Percentiles rank a stretch among this genome's conserved stretches.
Evolutionary conservation across 2,888 invertebrate species (phyloP).

Genomic region (Phyllotreta striolata): DNA sequence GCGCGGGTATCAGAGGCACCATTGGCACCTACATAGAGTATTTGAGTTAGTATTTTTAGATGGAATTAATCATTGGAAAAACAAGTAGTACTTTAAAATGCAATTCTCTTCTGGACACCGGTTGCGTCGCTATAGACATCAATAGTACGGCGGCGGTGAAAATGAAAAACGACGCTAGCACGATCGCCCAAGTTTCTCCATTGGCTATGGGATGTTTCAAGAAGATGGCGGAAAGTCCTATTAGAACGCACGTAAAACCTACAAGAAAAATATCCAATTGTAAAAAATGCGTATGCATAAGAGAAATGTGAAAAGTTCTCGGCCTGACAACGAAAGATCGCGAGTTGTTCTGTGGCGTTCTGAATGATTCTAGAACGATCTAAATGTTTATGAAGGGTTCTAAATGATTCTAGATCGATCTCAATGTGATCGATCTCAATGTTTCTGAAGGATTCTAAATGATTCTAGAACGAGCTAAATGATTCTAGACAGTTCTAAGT

Average conservation of each 20-base stretch:
- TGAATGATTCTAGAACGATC: too few species aligned
- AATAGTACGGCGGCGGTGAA: conserved; percentile 60
- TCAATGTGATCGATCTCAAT: too few species aligned
- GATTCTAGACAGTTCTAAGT: too few species aligned
- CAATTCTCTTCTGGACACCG: conserved; percentile 68
- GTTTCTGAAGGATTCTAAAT: too few species aligned
- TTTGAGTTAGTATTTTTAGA: not conserved
- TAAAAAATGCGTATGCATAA: too few species aligned
- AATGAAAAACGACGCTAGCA: conserved; percentile 43
- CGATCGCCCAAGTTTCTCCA: conserved; percentile 56
- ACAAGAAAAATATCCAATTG: too few species aligned
- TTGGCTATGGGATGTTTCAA: conserved; percentile 54
- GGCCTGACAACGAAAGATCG: too few species aligned
- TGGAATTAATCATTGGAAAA: not conserved
- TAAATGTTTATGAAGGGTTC: too few species aligned
- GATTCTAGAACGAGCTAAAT: too few species aligned
- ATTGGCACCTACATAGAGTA: conserved; percentile 74
- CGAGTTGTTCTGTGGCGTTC: too few species aligned
- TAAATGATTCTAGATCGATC: too few species aligned
- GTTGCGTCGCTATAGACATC: conserved; percentile 67
- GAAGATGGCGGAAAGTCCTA: conserved; percentile 55
- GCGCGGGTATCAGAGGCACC: conserved; percentile 81
- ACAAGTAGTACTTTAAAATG: conserved; percentile 64
- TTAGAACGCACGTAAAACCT: conserved; percentile 55
- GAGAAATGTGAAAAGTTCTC: too few species aligned